Percentiles rank a stretch among this genome's conserved stretches.
phyloP scores from a whole-genome alignment of 92 coral and sea anemone species.

The Paramuricea clavata region DNA sequence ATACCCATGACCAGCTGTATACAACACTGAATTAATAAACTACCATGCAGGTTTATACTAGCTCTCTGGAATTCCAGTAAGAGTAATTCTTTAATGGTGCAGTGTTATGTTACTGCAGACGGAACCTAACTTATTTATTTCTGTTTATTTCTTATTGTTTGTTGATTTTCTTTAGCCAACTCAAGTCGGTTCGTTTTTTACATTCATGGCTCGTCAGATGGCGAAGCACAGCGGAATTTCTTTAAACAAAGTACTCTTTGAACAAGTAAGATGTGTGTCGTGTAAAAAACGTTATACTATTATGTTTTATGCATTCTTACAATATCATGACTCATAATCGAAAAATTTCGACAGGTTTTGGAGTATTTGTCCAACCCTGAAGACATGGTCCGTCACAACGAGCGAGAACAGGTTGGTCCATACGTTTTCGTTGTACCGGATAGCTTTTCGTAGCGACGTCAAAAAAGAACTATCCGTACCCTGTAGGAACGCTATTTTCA shows the following conservation, averaged over 20 bases:
- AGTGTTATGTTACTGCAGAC: too few relatives aligned
- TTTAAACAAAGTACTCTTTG: slow-evolving; percentile 90
- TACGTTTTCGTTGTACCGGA: too few relatives aligned
- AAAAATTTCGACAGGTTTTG: slow-evolving; percentile 70
- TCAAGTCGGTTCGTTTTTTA: slow-evolving; percentile 96
- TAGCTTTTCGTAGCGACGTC: too few relatives aligned
- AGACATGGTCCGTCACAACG: slow-evolving; percentile 93
- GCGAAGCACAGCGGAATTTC: slow-evolving; percentile 91
- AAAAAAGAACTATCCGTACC: too few relatives aligned
- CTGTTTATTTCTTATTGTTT: not conserved
- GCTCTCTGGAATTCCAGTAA: too few relatives aligned
- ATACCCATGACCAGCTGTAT: not conserved
- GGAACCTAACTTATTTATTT: too few relatives aligned
- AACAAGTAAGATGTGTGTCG: slow-evolving; percentile 93
- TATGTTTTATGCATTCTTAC: too few relatives aligned
- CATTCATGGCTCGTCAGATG: slow-evolving; percentile 98
- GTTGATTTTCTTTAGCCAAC: slow-evolving; percentile 84
- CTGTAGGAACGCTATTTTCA: too few relatives aligned
- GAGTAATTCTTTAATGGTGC: not conserved
- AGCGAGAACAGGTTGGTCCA: slow-evolving; percentile 87
- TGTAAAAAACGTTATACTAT: too few relatives aligned
- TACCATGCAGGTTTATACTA: too few relatives aligned
- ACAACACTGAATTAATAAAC: too few relatives aligned
- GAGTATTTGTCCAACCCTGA: slow-evolving; percentile 98
- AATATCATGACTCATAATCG: not conserved